Base-by-base conservation (phyloP, 2,888 invertebrate genomes). In the Netelia inedita region DNA sequence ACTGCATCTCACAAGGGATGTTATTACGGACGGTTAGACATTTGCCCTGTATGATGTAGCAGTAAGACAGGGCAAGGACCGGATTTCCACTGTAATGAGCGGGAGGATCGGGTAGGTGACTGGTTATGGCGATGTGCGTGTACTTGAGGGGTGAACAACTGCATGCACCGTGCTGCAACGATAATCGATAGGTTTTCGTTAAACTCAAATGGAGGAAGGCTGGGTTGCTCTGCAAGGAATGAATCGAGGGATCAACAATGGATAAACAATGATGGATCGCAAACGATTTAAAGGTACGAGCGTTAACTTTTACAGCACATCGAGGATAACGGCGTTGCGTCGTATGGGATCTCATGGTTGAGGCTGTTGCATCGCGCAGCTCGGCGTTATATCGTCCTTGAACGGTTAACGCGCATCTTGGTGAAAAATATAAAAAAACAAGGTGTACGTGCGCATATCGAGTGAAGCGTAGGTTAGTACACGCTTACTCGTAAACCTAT, bases 91-190 rank as follows among this genome's bases (percentile, higher is more conserved):
- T 96, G 73, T 95, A 94, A 63, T 55, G 82, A 82, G 96, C 95
- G 87, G 97, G 87, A 35, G 88, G 87, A 73, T 72, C 19, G 19
- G 88, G 88, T 35, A 88, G 75, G 57, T 92, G 92, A 53, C 96
- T 97, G 73, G 97, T 97, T 90, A 98, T 96, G 94, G 97, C 98
- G 91, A 98, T 94, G 94, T 97, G 97, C 83, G 97, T 96, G 94
- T 97, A 98, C 89, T 97, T 97, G 87, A 98, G 92, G 0, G 96
- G 97, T 69, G 88, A 88, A 82, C 90, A 89, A 86, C 92, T 92
- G 86, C 91, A 92, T 59, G 89, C 88, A 19, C 92, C 92, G 81
- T 92, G 92, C 92, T 92, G 89, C 57, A 91, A 92, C 73, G 57
- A 76, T 66, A 84, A 82, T 89, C 85, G 87, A 89, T 89, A 88